Conservation (phyloP, 64 coral and sea anemone species). For the Pocillopora verrucosa region DNA sequence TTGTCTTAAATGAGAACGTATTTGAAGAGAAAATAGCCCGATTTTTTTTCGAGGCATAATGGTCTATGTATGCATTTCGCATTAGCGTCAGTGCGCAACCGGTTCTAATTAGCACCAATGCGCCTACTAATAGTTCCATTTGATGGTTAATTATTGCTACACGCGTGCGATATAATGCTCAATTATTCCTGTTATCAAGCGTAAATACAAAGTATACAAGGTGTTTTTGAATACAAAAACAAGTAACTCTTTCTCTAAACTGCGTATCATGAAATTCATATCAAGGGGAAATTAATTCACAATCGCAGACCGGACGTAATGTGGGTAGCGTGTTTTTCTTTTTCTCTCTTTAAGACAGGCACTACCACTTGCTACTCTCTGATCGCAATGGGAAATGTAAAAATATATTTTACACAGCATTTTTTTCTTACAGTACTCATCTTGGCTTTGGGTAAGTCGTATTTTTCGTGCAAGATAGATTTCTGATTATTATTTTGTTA, state of each 20-base stretch:
- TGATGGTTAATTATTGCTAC: neutral
- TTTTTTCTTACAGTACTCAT: neutral
- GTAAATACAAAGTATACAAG: neutral
- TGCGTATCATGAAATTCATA: neutral
- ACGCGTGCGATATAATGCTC: neutral
- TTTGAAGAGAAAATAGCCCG: too few relatives aligned
- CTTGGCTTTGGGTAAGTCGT: neutral
- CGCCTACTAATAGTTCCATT: neutral
- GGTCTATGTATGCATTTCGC: neutral
- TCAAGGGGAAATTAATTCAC: neutral
- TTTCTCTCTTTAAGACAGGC: too few relatives aligned
- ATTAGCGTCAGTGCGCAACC: neutral
- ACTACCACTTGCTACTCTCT: too few relatives aligned
- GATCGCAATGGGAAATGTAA: too few relatives aligned
- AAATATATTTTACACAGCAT: too few relatives aligned
- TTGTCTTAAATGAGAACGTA: too few relatives aligned
- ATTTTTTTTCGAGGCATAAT: too few relatives aligned
- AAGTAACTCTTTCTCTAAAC: neutral
- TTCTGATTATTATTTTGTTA: too few relatives aligned
- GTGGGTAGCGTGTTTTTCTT: too few relatives aligned
- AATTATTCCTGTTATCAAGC: neutral
- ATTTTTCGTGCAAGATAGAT: neutral
- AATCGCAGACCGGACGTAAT: neutral
- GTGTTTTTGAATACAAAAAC: constrained; percentile 19
- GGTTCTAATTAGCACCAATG: neutral